Percentiles rank a stretch among this genome's conserved stretches.
Conservation (phyloP, 2,888 invertebrate genomes). For the Melanchra persicariae region DNA sequence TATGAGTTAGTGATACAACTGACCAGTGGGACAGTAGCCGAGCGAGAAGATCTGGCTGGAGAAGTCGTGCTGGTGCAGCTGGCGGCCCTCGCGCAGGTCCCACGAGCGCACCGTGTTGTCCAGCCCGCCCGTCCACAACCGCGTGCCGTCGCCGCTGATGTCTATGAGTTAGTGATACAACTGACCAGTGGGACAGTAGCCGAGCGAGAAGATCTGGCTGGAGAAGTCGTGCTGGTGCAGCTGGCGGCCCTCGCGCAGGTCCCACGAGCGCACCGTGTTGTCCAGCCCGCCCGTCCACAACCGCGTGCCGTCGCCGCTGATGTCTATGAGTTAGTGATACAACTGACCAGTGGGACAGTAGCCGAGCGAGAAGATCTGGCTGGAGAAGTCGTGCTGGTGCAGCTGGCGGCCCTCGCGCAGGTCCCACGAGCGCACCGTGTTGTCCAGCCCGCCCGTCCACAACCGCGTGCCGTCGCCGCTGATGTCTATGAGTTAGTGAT, state of each 20-base stretch:
- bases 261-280: slow-evolving; percentile 99
- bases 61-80: slow-evolving; percentile 98
- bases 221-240: slow-evolving; percentile 98
- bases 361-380: slow-evolving; percentile 96
- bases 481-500: slow-evolving; percentile 94
- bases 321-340: slow-evolving; percentile 93
- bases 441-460: slow-evolving; percentile 98
- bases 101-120: slow-evolving; percentile 99
- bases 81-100: slow-evolving; percentile 98
- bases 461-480: slow-evolving; percentile 97
- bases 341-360: slow-evolving; percentile 96
- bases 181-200: slow-evolving; percentile 97
- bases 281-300: slow-evolving; percentile 98
- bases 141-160: slow-evolving; percentile 97
- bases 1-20: slow-evolving; percentile 87
- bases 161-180: slow-evolving; percentile 92
- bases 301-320: slow-evolving; percentile 97
- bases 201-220: slow-evolving; percentile 96
- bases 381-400: slow-evolving; percentile 98
- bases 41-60: slow-evolving; percentile 96
- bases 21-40: slow-evolving; percentile 97
- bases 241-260: slow-evolving; percentile 97
- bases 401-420: slow-evolving; percentile 97
- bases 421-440: slow-evolving; percentile 99
- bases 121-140: slow-evolving; percentile 97